These are phyloP conservation scores for Xenopus laevis DNA, from an alignment of 2,113 vertebrate genomes.

Conservation along the genomic window DNA sequence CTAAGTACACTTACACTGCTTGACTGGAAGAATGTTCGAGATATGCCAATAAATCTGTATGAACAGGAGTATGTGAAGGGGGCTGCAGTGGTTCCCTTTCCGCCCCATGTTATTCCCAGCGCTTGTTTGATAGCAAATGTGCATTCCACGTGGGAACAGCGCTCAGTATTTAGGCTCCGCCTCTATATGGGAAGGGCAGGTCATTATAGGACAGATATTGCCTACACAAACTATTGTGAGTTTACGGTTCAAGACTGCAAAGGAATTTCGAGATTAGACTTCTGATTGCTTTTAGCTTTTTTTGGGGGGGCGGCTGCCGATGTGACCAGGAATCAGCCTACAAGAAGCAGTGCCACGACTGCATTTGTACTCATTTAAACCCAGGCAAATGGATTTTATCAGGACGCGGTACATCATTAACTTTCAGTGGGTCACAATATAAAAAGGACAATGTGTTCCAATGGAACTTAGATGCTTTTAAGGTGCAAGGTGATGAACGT, in stretches of 20 bases:
- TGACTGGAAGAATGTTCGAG: slow-evolving; percentile 15
- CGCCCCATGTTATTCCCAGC: too few relatives aligned
- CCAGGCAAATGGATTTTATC: too few relatives aligned
- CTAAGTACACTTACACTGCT: slow-evolving; percentile 58
- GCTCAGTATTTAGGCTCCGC: background rate
- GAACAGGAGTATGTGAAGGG: slow-evolving; percentile 34
- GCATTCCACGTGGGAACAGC: slow-evolving; percentile 5
- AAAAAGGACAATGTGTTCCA: too few relatives aligned
- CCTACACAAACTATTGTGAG: slow-evolving; percentile 59
- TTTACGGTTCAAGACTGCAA: slow-evolving; percentile 68
- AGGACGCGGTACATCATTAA: background rate
- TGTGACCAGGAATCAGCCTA: too few relatives aligned
- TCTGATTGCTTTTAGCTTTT: slow-evolving; percentile 50
- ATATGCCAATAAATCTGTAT: background rate
- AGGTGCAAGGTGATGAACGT: too few relatives aligned
- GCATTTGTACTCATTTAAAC: too few relatives aligned
- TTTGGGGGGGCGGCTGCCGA: background rate
- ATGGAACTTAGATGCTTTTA: too few relatives aligned
- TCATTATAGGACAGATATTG: slow-evolving; percentile 53
- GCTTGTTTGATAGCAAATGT: background rate
- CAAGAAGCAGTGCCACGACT: too few relatives aligned
- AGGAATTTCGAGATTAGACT: slow-evolving; percentile 65
- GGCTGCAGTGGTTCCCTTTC: too few relatives aligned
- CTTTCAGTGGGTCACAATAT: too few relatives aligned
- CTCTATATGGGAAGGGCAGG: slow-evolving; percentile 29